Percentiles rank a stretch among this genome's conserved stretches.
These are phyloP conservation scores for Latrodectus hesperus DNA, from an alignment of 2,888 invertebrate genomes.

Conservation along the genomic window DNA sequence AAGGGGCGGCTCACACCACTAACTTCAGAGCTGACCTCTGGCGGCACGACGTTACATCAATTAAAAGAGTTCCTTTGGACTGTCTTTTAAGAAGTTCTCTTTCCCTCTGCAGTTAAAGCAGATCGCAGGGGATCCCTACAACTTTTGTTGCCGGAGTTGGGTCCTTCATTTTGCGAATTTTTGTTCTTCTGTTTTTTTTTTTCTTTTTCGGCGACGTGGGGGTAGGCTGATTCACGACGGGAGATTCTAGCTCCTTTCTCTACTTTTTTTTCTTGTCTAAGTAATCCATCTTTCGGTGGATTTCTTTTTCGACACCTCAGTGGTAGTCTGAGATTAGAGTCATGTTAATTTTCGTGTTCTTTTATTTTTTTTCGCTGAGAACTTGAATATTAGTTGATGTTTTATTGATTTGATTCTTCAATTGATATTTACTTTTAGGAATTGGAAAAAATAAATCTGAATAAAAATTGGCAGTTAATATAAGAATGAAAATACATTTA, in stretches of 20 bases:
- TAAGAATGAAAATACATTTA: no score
- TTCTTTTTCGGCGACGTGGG: constrained; percentile 6
- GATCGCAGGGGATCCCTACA: constrained; percentile 36
- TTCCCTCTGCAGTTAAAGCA: constrained; percentile 20
- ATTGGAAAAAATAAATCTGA: no score
- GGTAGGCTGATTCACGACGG: constrained; percentile 63
- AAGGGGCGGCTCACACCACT: constrained; percentile 38
- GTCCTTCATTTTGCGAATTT: no score
- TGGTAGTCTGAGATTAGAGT: constrained; percentile 20
- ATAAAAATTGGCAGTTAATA: no score
- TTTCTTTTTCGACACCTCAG: constrained; percentile 55
- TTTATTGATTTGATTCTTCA: no score
- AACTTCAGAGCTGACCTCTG: constrained; percentile 55
- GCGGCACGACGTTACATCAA: constrained; percentile 66
- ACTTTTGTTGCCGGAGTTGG: constrained; percentile 28
- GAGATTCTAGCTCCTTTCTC: constrained; percentile 18
- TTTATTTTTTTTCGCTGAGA: no score
- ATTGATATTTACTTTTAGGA: no score
- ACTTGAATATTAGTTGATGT: no score
- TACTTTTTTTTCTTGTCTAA: constrained; percentile 13
- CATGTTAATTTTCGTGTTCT: not conserved
- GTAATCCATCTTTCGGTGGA: constrained; percentile 52
- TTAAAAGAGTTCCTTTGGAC: constrained; percentile 48
- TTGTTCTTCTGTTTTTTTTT: not conserved
- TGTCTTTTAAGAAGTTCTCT: constrained; percentile 37